These are phyloP conservation scores for Sternotherus odoratus DNA, from an alignment of 2,797 vertebrate species.

Conservation along the genomic window DNA sequence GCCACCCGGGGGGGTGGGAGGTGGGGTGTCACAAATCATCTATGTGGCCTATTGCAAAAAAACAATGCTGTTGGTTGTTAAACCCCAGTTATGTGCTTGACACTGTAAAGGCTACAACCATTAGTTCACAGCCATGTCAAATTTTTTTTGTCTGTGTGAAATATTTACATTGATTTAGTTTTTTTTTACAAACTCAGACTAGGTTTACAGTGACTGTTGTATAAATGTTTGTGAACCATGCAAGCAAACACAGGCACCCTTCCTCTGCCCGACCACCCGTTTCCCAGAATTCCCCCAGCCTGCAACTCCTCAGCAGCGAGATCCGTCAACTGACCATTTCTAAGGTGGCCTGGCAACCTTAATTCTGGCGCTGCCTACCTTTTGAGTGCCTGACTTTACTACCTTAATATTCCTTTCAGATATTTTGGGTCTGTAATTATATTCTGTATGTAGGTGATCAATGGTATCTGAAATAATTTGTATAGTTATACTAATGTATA, in stretches of 20 bases:
- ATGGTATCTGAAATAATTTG: not conserved
- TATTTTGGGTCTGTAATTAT: not conserved
- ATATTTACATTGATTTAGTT: not conserved
- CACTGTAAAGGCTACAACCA: not conserved
- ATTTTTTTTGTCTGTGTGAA: not conserved
- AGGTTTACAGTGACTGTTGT: not conserved
- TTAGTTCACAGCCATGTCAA: not conserved
- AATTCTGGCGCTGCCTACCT: conserved; percentile 4
- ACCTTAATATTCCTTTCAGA: conserved; percentile 38
- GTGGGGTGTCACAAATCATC: no score
- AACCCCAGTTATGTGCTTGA: not conserved
- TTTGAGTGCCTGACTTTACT: conserved; percentile 30
- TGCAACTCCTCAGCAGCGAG: not conserved
- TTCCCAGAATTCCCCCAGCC: not conserved
- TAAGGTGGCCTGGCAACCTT: no score
- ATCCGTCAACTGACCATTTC: no score
- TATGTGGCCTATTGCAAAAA: no score
- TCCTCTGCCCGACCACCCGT: not conserved
- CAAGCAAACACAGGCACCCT: not conserved
- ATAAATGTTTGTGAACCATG: not conserved
- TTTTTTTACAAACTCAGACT: not conserved
- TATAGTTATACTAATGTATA: not conserved
- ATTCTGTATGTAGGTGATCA: not conserved
- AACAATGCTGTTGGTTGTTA: not conserved
- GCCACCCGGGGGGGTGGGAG: no score